Conservation (phyloP, 23 tunicate genomes). For the Phallusia fumigata region DNA sequence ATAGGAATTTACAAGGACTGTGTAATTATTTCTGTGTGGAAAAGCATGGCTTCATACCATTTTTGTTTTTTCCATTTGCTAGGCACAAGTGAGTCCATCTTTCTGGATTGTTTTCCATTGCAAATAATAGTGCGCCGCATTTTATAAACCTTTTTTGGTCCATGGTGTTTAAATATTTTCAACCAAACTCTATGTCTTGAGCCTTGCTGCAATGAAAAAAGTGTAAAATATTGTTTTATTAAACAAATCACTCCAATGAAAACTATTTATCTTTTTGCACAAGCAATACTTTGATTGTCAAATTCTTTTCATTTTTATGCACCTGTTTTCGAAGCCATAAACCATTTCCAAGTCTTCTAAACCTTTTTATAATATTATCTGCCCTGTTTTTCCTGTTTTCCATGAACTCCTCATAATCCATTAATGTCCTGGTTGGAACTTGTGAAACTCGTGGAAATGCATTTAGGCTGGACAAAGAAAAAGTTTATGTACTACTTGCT, state of each 20-base stretch:
- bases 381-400: constrained; percentile 10
- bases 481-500: constrained; percentile 55
- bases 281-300: no score
- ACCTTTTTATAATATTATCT: constrained; percentile 35
- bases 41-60: constrained; percentile 43
- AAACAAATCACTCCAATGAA: neutral
- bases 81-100: constrained; percentile 73
- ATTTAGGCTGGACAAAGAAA: neutral
- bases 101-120: constrained; percentile 29
- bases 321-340: constrained; percentile 77
- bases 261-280: neutral
- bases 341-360: constrained; percentile 79
- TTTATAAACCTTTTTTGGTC: constrained; percentile 25
- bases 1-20: no score
- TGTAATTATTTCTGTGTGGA: no score
- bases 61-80: constrained; percentile 62
- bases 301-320: no score
- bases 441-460: neutral
- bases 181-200: constrained; percentile 30
- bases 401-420: neutral
- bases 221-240: neutral
- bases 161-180: constrained; percentile 31
- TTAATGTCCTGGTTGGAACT: neutral
- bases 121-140: constrained; percentile 34
- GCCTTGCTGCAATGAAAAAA: constrained; percentile 37